Base-by-base conservation (phyloP, 2,797 vertebrate genomes). In the Zalophus californianus region DNA sequence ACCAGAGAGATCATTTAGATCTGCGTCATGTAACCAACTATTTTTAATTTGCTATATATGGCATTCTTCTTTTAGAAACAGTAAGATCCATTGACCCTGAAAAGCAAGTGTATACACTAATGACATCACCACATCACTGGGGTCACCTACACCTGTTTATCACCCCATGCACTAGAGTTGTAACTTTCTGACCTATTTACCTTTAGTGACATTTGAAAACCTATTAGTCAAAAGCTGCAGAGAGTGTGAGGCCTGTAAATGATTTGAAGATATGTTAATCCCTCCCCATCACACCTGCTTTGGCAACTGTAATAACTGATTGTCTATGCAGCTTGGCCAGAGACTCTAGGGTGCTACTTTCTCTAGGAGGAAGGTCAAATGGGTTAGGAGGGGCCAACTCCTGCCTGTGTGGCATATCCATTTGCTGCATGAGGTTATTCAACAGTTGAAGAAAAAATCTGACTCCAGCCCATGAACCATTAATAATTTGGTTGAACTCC, bases 251-350 rank as follows among this genome's bases (percentile, higher is more conserved):
- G 98, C 97, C 97, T 98, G 98, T 98, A 98, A 98, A 98, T 98
- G 98, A 98, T 98, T 97, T 97, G 98, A 98, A 98, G 98, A 98
- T 98, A 99, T 98, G 98, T 98, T 98, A 98, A 99, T 98, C 99
- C 98, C 98, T 99, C 96, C 98, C 98, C 98, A 98, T 99, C 98
- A 99, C 99, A 99, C 99, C 99, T 99, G 99, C 98, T 98, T 98
- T 99, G 98, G 99, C 99, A 99, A 99, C 99, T 99, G 99, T 99
- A 99, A 99, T 98, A 99, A 99, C 99, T 99, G 99, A 99, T 99
- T 99, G 99, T 98, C 99, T 99, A 98, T 99, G 99, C 99, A 99
- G 99, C 98, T 99, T 98, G 98, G 97, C 98, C 99, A 97, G 97
- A 96, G 95, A 98, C 98, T 97, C 97, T 97, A 12, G 98, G 93